These are phyloP conservation scores for Oreonectes daqikongensis DNA, from an alignment of 2,797 vertebrate species.

Conservation along the genomic window DNA sequence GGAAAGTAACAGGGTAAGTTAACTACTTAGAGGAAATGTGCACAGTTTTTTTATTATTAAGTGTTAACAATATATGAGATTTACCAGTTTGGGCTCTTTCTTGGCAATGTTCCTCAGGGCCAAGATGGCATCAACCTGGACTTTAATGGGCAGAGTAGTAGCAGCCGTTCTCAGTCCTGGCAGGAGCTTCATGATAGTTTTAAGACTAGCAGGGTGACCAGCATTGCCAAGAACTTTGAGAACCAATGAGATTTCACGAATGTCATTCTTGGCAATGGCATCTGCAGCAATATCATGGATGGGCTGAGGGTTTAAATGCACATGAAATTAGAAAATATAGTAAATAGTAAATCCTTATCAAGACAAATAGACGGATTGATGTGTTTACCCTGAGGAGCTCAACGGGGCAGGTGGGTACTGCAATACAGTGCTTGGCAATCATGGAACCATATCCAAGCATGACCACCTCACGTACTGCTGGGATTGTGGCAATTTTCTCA, in stretches of 20 bases:
- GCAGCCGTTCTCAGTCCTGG: conserved; percentile 70
- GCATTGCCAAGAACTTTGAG: conserved; percentile 81
- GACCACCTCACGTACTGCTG: conserved; percentile 71
- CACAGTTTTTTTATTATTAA: no score
- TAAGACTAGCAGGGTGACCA: conserved; percentile 77
- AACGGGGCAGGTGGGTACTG: conserved; percentile 70
- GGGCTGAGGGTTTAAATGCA: conserved; percentile 62
- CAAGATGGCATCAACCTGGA: conserved; percentile 71
- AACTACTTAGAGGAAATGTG: no score
- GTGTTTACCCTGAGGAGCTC: conserved; percentile 78
- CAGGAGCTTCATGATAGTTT: conserved; percentile 77
- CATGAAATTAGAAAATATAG: not conserved
- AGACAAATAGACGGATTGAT: no score
- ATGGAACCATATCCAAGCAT: conserved; percentile 81
- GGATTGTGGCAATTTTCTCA: conserved; percentile 58
- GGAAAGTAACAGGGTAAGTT: conserved; percentile 16
- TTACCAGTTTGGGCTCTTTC: conserved; percentile 68
- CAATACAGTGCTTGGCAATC: conserved; percentile 77
- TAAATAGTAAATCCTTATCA: not conserved
- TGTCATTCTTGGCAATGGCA: conserved; percentile 61
- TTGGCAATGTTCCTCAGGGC: conserved; percentile 79
- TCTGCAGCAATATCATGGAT: conserved; percentile 66
- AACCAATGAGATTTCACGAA: conserved; percentile 61
- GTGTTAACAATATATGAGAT: not conserved
- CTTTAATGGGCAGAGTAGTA: conserved; percentile 61